Conservation (phyloP, 2,888 invertebrate species). For the Orthonevra nobilis region DNA sequence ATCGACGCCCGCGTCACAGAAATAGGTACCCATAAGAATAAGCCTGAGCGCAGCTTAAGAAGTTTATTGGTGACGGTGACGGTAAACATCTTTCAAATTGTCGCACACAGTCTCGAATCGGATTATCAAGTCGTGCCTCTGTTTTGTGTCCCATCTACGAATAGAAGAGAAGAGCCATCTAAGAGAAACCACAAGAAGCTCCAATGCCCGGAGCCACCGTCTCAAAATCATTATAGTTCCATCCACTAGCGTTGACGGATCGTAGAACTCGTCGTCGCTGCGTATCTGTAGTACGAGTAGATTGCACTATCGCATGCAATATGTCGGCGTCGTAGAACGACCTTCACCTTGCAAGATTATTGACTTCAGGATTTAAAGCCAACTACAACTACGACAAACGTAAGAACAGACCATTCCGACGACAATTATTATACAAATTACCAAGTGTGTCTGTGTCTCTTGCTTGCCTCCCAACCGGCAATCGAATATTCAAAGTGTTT, state of each 20-base stretch:
- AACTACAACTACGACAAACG: slow-evolving; percentile 13
- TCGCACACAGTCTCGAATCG: slow-evolving; percentile 1
- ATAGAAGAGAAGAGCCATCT: slow-evolving; percentile 12
- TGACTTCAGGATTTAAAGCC: slow-evolving; percentile 31
- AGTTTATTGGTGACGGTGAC: no score
- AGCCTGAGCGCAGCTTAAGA: background rate
- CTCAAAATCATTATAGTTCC: slow-evolving; percentile 57
- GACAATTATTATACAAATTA: slow-evolving; percentile 20
- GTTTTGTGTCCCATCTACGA: background rate
- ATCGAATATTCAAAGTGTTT: slow-evolving; percentile 59
- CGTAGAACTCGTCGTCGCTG: slow-evolving; percentile 29
- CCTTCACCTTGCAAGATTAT: slow-evolving; percentile 67
- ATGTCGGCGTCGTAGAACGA: slow-evolving; percentile 62
- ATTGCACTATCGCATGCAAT: slow-evolving; percentile 19
- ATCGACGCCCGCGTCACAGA: slow-evolving; percentile 36
- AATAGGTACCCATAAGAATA: slow-evolving; percentile 11
- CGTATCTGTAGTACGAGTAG: background rate
- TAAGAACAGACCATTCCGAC: slow-evolving; percentile 1
- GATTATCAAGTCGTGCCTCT: slow-evolving; percentile 30
- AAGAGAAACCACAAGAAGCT: slow-evolving; percentile 46
- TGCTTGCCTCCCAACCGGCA: slow-evolving; percentile 2
- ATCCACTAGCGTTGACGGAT: slow-evolving; percentile 59
- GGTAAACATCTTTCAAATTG: slow-evolving; percentile 4
- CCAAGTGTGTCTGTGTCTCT: slow-evolving; percentile 20
- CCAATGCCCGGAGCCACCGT: slow-evolving; percentile 15